A percentile compares a stretch with the other conserved stretches of the same genome.
Conservation (phyloP, 2,113 vertebrate genomes). For the Pagrus major region DNA sequence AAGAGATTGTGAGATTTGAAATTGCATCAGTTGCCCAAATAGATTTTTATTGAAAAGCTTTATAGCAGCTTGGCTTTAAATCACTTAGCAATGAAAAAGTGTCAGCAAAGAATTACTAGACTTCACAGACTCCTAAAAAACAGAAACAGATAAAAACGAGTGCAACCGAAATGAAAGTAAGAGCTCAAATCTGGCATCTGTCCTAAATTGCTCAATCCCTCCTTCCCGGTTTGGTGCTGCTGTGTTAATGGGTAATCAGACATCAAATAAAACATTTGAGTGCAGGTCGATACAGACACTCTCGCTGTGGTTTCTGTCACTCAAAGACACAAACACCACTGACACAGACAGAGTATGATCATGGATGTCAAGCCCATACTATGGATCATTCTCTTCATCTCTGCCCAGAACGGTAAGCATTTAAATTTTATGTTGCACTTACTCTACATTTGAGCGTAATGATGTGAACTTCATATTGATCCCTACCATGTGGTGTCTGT, state of each 20-base stretch:
- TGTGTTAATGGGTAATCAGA: conserved; percentile 81
- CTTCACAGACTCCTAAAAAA: not conserved
- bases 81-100: not conserved
- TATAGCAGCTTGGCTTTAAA: not conserved
- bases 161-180: conserved; percentile 26
- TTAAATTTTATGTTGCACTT: not conserved
- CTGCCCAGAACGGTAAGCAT: conserved; percentile 49
- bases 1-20: conserved; percentile 20
- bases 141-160: not conserved
- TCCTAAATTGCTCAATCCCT: conserved; percentile 57
- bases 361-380: conserved; percentile 38
- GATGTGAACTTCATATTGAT: not conserved
- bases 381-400: conserved; percentile 44
- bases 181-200: conserved; percentile 12
- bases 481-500: not conserved
- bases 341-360: not conserved
- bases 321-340: conserved; percentile 1
- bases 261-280: conserved; percentile 73
- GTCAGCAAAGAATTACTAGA: not conserved
- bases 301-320: conserved; percentile 20
- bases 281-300: conserved; percentile 15
- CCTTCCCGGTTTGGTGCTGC: conserved; percentile 8
- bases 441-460: not conserved
- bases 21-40: conserved; percentile 7
- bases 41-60: not conserved